phyloP scores from a whole-genome alignment of 1,140 invertebrate genomes.

The Megathymus violae region DNA sequence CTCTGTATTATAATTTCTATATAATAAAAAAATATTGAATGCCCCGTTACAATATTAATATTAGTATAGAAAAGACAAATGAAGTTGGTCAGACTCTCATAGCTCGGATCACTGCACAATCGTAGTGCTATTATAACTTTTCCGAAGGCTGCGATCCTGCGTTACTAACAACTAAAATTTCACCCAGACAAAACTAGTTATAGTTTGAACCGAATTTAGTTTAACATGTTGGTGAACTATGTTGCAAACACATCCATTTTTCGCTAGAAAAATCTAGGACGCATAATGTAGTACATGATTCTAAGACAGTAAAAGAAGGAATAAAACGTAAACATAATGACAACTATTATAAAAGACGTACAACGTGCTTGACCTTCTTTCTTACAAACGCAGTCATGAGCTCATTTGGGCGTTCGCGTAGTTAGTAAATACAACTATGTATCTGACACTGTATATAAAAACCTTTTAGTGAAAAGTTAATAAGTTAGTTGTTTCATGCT shows the following conservation, averaged over 20 bases:
- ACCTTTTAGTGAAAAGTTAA: no score
- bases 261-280: constrained; percentile 1
- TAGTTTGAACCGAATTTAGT: not conserved
- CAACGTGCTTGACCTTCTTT: constrained; percentile 1
- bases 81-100: not conserved
- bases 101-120: constrained; percentile 2
- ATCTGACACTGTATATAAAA: no score
- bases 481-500: no score
- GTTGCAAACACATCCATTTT: not conserved
- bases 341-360: constrained; percentile 10
- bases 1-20: no score
- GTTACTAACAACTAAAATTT: constrained; percentile 5
- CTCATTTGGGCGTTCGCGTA: no score
- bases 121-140: constrained; percentile 9
- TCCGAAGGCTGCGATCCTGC: not conserved
- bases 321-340: constrained; percentile 13
- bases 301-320: not conserved
- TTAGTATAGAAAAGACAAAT: not conserved
- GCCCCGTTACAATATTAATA: no score
- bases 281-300: not conserved
- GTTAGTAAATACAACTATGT: no score
- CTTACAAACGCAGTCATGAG: not conserved
- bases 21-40: no score
- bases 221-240: not conserved
- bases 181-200: not conserved